These are phyloP conservation scores for Aleiodes testaceus DNA, from an alignment of 2,888 invertebrate genomes.

Conservation along the genomic window DNA sequence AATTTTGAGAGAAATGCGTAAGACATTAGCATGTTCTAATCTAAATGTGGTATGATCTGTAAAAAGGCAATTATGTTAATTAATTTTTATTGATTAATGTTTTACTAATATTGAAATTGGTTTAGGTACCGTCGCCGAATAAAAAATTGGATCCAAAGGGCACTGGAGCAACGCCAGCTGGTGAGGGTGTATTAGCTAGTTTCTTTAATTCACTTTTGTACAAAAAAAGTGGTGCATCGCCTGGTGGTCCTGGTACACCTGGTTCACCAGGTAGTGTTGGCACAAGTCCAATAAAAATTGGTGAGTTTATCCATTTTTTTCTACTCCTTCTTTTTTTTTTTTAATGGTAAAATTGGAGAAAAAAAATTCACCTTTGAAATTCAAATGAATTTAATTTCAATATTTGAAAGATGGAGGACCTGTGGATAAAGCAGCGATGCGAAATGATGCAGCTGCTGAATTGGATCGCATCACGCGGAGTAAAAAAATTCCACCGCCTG, in stretches of 20 bases:
- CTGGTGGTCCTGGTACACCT: slow-evolving; percentile 75
- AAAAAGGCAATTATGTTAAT: slow-evolving; percentile 37
- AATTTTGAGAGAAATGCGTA: slow-evolving; percentile 40
- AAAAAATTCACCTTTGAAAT: slow-evolving; percentile 1
- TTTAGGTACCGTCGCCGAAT: slow-evolving; percentile 77
- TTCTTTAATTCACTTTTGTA: slow-evolving; percentile 98
- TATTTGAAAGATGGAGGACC: slow-evolving; percentile 66
- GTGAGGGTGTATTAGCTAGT: slow-evolving; percentile 95
- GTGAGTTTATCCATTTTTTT: slow-evolving; percentile 53
- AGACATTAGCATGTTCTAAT: slow-evolving; percentile 68
- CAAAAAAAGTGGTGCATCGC: slow-evolving; percentile 89
- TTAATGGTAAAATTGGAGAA: not conserved
- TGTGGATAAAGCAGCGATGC: slow-evolving; percentile 83
- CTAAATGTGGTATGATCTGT: slow-evolving; percentile 64
- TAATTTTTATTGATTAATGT: slow-evolving; percentile 51
- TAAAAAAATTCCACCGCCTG: slow-evolving; percentile 75
- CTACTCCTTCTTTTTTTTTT: not conserved
- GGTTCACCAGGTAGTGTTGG: slow-evolving; percentile 74
- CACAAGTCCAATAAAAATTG: slow-evolving; percentile 64
- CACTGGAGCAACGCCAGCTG: slow-evolving; percentile 81
- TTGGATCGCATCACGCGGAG: slow-evolving; percentile 89
- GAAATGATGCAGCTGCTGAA: slow-evolving; percentile 94
- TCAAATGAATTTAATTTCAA: slow-evolving; percentile 45
- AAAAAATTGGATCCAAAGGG: slow-evolving; percentile 77
- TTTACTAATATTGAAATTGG: slow-evolving; percentile 44